Conservation (phyloP, 1,140 invertebrate genomes). For the Globodera rostochiensis region DNA sequence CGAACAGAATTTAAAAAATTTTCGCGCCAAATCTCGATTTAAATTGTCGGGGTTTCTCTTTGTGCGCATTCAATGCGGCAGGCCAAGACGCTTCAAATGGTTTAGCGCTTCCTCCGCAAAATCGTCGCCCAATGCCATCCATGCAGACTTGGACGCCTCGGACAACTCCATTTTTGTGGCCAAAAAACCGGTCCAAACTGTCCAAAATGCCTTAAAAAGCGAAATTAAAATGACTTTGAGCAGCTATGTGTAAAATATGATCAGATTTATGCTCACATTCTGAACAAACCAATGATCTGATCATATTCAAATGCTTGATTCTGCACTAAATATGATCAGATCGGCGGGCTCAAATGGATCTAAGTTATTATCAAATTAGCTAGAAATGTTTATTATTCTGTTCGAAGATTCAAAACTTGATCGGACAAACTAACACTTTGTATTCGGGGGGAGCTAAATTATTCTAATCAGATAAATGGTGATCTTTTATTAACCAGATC, state of each 20-base stretch:
- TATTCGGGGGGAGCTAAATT: too few relatives aligned
- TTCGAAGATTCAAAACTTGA: too few relatives aligned
- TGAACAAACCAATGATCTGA: too few relatives aligned
- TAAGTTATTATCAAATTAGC: background rate
- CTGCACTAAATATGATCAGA: too few relatives aligned
- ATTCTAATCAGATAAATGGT: background rate
- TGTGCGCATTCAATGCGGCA: background rate
- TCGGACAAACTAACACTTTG: too few relatives aligned
- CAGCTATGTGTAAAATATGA: background rate
- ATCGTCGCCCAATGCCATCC: conserved; percentile 41
- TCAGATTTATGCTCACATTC: background rate
- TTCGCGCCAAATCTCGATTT: background rate
- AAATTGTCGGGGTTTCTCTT: background rate
- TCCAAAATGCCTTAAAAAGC: conserved; percentile 48
- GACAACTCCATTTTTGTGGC: conserved; percentile 30
- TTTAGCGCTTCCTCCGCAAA: conserved; percentile 30
- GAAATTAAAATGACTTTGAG: too few relatives aligned
- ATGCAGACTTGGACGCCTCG: conserved; percentile 34
- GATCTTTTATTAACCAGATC: background rate
- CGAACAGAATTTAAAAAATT: too few relatives aligned
- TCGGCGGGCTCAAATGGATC: background rate
- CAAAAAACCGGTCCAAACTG: conserved; percentile 42
- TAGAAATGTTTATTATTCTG: background rate
- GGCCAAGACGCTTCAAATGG: conserved; percentile 27
- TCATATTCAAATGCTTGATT: too few relatives aligned